Conservation (phyloP, 1,140 invertebrate species). For the Drosophila teissieri region DNA sequence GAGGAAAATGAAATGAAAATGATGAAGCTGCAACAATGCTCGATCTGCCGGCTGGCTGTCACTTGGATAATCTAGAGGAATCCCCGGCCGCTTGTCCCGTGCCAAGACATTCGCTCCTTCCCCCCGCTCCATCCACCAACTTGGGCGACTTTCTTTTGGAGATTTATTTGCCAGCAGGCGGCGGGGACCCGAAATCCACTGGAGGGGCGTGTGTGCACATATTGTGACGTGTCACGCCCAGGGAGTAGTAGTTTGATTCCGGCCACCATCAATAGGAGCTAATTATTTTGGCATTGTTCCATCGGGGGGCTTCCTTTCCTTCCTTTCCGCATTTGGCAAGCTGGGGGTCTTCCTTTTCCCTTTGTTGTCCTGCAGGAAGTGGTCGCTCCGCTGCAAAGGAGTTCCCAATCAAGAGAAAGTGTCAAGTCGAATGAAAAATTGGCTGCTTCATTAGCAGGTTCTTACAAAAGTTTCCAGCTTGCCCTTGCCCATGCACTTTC, state of each 20-base stretch:
- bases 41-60: constrained; percentile 68
- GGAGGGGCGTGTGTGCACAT: constrained; percentile 69
- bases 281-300: constrained; percentile 75
- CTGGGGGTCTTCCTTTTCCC: constrained; percentile 37
- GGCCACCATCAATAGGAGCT: constrained; percentile 59
- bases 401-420: constrained; percentile 57
- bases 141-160: constrained; percentile 60
- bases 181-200: constrained; percentile 1
- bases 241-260: constrained; percentile 42
- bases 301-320: neutral
- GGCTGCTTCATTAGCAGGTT: constrained; percentile 36
- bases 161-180: constrained; percentile 67
- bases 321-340: constrained; percentile 48
- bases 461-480: constrained; percentile 22
- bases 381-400: constrained; percentile 18
- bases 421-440: constrained; percentile 42
- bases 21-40: constrained; percentile 70
- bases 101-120: constrained; percentile 58
- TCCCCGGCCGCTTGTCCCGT: constrained; percentile 54
- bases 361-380: constrained; percentile 26
- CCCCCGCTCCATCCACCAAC: constrained; percentile 12
- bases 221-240: constrained; percentile 80
- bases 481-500: constrained; percentile 1
- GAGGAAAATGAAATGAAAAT: constrained; percentile 64
- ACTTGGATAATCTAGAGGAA: constrained; percentile 73